Conservation (phyloP, 2,888 invertebrate species). For the Encarsia formosa region DNA sequence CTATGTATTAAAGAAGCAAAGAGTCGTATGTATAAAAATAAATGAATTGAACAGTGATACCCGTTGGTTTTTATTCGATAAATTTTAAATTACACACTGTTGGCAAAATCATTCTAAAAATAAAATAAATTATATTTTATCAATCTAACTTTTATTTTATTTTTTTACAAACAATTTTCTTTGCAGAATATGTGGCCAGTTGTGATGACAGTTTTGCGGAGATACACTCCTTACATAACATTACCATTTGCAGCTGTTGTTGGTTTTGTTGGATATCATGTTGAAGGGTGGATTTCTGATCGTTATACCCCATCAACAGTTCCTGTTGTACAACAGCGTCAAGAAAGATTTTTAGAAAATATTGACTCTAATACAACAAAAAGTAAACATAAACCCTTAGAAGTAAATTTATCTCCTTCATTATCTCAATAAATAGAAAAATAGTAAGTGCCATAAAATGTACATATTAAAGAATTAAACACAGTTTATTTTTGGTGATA, state of each 20-base stretch:
- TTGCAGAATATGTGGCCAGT: slow-evolving; percentile 71
- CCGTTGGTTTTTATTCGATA: no score
- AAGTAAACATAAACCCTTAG: slow-evolving; percentile 43
- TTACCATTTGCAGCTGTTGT: slow-evolving; percentile 78
- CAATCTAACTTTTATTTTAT: no score
- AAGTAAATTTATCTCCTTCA: slow-evolving; percentile 48
- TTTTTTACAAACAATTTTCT: background rate
- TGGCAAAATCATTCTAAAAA: no score
- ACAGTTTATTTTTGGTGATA: background rate
- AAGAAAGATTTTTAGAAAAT: slow-evolving; percentile 41
- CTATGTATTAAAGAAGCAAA: no score
- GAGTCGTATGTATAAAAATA: no score
- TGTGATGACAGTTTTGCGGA: slow-evolving; percentile 61
- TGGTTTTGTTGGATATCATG: slow-evolving; percentile 81
- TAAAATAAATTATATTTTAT: no score
- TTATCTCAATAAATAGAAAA: no score
- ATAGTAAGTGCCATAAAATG: slow-evolving; percentile 9
- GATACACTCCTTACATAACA: slow-evolving; percentile 75
- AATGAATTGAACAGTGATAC: no score
- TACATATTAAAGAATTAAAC: no score
- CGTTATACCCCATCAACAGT: slow-evolving; percentile 64
- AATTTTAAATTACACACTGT: no score
- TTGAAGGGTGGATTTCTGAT: slow-evolving; percentile 71
- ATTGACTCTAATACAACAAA: slow-evolving; percentile 32
- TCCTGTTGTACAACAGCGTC: slow-evolving; percentile 43